Evolutionary conservation across 1,140 invertebrate genomes (phyloP), one percentile per base, ranked within the genome.

Genomic region (Diorhabda sublineata): DNA sequence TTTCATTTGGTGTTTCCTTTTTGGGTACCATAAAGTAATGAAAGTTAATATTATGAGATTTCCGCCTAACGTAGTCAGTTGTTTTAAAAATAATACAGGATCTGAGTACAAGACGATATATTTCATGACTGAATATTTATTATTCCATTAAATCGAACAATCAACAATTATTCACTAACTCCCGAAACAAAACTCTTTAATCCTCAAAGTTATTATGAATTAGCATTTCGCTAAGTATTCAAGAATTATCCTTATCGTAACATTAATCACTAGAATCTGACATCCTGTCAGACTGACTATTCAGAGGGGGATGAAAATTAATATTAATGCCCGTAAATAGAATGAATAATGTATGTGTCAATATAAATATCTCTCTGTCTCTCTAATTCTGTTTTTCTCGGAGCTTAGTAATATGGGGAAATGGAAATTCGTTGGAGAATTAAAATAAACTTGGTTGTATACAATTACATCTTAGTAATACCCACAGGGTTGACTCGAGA

Each of bases 161-260:
- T 26, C 26, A 26, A 26, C 26, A 26, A 52, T 52, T 4, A 52
- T 52, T n/a, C 47, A n/a, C 47, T 52, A 52, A 52, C 47, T 52
- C 47, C 3, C 6, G n/a, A 52, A 52, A 52, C 47, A 52, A 52
- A 52, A 52, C n/a, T 52, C n/a, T 52, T 8, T 52, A 52, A 52
- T 52, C 47, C 47, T 52, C n/a, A 6, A 52, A 52, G 47, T 52
- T 52, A 52, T 52, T 52, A n/a, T 52, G n/a, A 6, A 52, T 52
- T 52, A 52, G 47, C 47, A 52, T 52, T 52, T 52, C 47, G 47
- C 47, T 52, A 52, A 52, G 47, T 52, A 52, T 52, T 52, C 47
- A 52, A 52, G 47, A 52, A 52, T 52, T 52, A 52, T 52, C n/a
- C 47, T 52, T 52, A 52, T 52, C 47, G 47, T 52, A 52, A 52